phyloP scores from a whole-genome alignment of 2,888 invertebrate species.

The Imbricaverruca yamaguchii region DNA sequence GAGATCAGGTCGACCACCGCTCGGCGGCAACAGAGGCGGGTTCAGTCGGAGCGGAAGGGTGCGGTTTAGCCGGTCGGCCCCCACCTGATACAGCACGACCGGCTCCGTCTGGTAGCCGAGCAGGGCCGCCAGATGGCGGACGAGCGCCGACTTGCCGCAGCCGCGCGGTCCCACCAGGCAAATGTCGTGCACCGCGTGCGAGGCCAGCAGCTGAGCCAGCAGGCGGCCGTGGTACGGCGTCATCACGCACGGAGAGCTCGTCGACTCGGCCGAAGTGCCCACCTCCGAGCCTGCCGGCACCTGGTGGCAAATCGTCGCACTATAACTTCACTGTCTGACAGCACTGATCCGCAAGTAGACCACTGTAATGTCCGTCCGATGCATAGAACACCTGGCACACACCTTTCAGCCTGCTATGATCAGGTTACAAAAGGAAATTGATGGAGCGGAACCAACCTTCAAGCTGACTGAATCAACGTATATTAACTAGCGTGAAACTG shows the following conservation, averaged over 20 bases:
- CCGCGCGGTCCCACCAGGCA: conserved; percentile 85
- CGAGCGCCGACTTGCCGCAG: conserved; percentile 80
- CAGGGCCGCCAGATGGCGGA: conserved; percentile 65
- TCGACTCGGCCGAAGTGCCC: not conserved
- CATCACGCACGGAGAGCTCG: conserved; percentile 49
- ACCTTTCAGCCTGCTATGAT: too few relatives aligned
- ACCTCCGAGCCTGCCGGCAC: not conserved
- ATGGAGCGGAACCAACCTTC: too few relatives aligned
- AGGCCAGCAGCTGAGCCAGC: conserved; percentile 66
- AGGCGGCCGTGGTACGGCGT: conserved; percentile 71
- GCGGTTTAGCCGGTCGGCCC: not conserved
- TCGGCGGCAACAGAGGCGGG: not conserved
- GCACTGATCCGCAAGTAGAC: too few relatives aligned
- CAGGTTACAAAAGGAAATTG: too few relatives aligned
- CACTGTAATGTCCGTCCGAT: too few relatives aligned
- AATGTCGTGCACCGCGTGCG: conserved; percentile 71
- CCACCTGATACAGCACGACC: conserved; percentile 76
- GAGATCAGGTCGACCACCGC: too few relatives aligned
- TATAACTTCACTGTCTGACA: too few relatives aligned
- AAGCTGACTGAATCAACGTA: too few relatives aligned
- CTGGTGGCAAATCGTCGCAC: not conserved
- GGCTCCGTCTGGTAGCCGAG: conserved; percentile 75
- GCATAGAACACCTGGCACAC: too few relatives aligned
- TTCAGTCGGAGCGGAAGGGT: not conserved
- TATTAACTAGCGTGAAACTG: too few relatives aligned